Base-by-base conservation (phyloP, 2,797 vertebrate species). In the Tangara arthus region DNA sequence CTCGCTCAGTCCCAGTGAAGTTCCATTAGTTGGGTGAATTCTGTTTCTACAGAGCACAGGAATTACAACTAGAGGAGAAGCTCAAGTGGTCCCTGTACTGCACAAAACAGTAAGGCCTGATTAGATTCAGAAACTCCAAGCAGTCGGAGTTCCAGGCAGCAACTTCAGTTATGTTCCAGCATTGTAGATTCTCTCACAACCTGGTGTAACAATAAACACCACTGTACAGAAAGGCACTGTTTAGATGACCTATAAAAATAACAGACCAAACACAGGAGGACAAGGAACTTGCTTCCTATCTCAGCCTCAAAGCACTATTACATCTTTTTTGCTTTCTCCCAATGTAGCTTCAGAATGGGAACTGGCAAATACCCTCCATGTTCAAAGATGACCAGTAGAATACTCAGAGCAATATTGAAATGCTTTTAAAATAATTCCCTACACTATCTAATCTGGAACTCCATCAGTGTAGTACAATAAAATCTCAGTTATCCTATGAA, bases 21-120 rank as follows among this genome's bases (percentile, higher is more conserved):
- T 50, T 59, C 0, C 0, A 4, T 44, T 17, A 73, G 20, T 77
- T 19, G 21, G 0, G 0, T 60, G 41, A 73, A 17, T 53, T 73
- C 59, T 34, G 1, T 30, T 44, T 6, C 71, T 75, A 27, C 44
- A 46, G 9, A 68, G 61, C 30, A 81, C 32, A 57, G 80, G 32
- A 83, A 75, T 39, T 42, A 32, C 46, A 92, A 26, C 72, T 17
- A 53, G 39, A 82, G 39, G 39, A 81, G 61, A 83, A 81, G 70
- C 73, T 87, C 42, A 78, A 42, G 63, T 42, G 61, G n/a, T 47
- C 55, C 46, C 50, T 39, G 65, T 18, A 55, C 39, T 52, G 37
- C 39, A 76, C 28, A 55, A 20, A 85, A 55, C 66, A 91, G 5
- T 23, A 23, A 34, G 56, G 20, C 12, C 69, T 81, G 53, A 69